These are phyloP conservation scores for Cydia strobilella DNA, from an alignment of 1,140 invertebrate genomes.

Conservation along the genomic window DNA sequence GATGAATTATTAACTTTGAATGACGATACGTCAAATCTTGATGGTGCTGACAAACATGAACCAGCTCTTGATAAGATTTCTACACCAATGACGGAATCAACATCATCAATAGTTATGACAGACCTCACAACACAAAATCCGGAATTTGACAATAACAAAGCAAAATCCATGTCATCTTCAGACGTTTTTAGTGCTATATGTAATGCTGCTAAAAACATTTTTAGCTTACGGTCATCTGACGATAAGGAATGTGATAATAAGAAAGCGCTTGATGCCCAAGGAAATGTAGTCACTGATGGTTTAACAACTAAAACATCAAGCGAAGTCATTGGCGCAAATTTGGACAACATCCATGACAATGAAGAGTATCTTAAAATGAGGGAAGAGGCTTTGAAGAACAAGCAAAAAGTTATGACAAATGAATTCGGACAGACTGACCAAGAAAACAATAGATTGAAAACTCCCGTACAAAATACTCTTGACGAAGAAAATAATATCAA, in stretches of 20 bases:
- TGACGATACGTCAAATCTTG: slow-evolving; percentile 7
- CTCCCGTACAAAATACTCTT: slow-evolving; percentile 43
- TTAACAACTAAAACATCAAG: slow-evolving; percentile 55
- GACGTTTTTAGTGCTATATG: slow-evolving; percentile 63
- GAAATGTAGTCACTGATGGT: slow-evolving; percentile 56
- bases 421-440: slow-evolving; percentile 65
- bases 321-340: slow-evolving; percentile 62
- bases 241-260: slow-evolving; percentile 59
- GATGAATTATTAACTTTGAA: background rate
- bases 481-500: slow-evolving; percentile 71
- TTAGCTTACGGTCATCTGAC: slow-evolving; percentile 52
- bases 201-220: slow-evolving; percentile 64
- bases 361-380: slow-evolving; percentile 53
- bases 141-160: slow-evolving; percentile 44
- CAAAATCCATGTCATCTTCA: slow-evolving; percentile 50
- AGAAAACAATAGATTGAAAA: slow-evolving; percentile 62
- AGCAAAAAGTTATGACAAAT: slow-evolving; percentile 69
- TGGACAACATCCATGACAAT: slow-evolving; percentile 56
- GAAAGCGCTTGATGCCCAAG: slow-evolving; percentile 64
- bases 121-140: slow-evolving; percentile 36
- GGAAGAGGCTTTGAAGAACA: slow-evolving; percentile 68
- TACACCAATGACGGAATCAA: slow-evolving; percentile 41
- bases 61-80: background rate
- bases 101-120: slow-evolving; percentile 36
- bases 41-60: background rate